Conservation (phyloP, 2,888 invertebrate genomes). For the Xanthorhoe spadicearia region DNA sequence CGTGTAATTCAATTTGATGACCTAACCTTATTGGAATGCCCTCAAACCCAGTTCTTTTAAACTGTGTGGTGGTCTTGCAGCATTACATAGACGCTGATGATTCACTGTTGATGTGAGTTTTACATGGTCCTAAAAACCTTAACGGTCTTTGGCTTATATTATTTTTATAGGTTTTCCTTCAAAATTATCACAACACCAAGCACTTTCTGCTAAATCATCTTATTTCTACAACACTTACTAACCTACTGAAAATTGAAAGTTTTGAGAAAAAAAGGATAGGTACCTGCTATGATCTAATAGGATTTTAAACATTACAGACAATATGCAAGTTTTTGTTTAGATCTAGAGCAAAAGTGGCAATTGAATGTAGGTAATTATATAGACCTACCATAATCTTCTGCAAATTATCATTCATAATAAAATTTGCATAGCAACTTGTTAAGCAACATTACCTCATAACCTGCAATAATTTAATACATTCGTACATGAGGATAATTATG, state of each 20-base stretch:
- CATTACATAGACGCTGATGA: constrained; percentile 65
- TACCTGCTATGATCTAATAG: background rate
- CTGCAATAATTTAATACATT: background rate
- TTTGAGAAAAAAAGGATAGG: background rate
- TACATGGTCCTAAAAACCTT: constrained; percentile 2
- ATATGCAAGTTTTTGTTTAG: background rate
- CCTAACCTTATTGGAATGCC: constrained; percentile 54
- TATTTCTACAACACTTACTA: background rate
- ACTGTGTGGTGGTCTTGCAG: constrained; percentile 43
- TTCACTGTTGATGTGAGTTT: constrained; percentile 50
- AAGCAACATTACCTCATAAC: background rate
- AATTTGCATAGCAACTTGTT: background rate
- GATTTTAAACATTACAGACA: background rate
- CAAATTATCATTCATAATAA: background rate
- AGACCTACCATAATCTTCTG: background rate
- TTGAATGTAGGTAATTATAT: background rate
- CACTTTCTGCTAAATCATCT: background rate
- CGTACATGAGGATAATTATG: too few species aligned
- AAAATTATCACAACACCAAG: background rate
- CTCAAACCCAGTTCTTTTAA: constrained; percentile 51
- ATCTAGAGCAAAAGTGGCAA: background rate
- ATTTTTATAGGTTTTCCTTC: too few species aligned
- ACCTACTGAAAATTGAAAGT: background rate
- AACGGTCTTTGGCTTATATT: background rate
- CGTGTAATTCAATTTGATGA: constrained; percentile 46